Conservation (phyloP, 2,797 vertebrate species). For the Tokudaia tokunoshimensis region DNA sequence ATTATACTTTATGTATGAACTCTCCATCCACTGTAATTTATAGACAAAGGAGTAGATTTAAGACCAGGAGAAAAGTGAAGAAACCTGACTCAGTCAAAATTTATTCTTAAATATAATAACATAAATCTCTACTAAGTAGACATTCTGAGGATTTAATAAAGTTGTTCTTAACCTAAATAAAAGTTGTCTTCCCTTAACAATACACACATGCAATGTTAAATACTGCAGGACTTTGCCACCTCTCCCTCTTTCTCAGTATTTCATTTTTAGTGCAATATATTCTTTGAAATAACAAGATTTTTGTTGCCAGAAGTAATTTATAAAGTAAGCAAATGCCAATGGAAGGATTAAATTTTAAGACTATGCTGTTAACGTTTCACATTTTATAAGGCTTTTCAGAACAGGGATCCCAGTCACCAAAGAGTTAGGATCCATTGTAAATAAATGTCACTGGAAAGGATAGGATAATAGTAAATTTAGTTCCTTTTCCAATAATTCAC, state of each 20-base stretch:
- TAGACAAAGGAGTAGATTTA: not conserved
- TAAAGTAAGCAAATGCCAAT: not conserved
- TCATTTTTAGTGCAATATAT: not conserved
- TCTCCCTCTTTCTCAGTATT: not conserved
- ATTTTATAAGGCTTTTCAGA: not conserved
- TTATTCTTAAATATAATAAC: not conserved
- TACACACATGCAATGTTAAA: not conserved
- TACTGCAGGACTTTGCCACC: not conserved
- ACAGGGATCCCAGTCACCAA: not conserved
- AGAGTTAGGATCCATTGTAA: not conserved
- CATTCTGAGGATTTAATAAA: not conserved
- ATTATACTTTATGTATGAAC: slow-evolving; percentile 42
- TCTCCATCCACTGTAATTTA: slow-evolving; percentile 33
- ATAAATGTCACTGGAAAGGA: not conserved
- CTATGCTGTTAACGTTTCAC: not conserved
- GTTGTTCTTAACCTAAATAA: not conserved
- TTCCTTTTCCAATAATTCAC: not conserved
- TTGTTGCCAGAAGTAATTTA: not conserved
- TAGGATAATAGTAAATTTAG: not conserved
- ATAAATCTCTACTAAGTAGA: not conserved
- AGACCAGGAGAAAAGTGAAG: not conserved
- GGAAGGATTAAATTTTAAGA: not conserved
- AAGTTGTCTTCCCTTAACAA: slow-evolving; percentile 13
- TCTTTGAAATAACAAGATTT: not conserved
- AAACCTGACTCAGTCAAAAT: not conserved